Evolutionary conservation across 2,888 invertebrate genomes (phyloP).

Genomic region (Rhamnusium bicolor): DNA sequence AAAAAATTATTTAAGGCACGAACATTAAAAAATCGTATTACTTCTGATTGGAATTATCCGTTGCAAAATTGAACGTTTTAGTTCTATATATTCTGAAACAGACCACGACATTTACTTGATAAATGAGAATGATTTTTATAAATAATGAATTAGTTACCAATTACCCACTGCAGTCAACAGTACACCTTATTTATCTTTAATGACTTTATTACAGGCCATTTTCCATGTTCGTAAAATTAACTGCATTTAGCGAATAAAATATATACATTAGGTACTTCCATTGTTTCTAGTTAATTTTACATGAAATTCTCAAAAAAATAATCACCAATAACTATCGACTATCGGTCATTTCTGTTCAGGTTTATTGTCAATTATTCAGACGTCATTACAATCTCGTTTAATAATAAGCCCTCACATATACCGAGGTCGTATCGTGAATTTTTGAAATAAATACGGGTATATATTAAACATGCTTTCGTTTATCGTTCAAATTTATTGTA

Average conservation of each 20-base stretch:
- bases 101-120: too few relatives aligned
- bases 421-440: slow-evolving; percentile 61
- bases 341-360: slow-evolving; percentile 26
- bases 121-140: neutral
- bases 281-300: neutral
- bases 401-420: slow-evolving; percentile 48
- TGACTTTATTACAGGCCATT: neutral
- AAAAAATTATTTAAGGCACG: too few relatives aligned
- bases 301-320: neutral
- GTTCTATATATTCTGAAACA: too few relatives aligned
- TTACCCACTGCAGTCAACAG: neutral
- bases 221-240: neutral
- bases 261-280: neutral
- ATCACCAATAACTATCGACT: slow-evolving; percentile 11
- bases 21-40: too few relatives aligned
- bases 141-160: neutral
- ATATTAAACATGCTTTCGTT: slow-evolving; percentile 66
- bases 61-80: too few relatives aligned
- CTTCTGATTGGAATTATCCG: too few relatives aligned
- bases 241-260: neutral
- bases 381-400: slow-evolving; percentile 38
- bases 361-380: neutral
- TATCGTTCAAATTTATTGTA: slow-evolving; percentile 67
- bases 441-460: slow-evolving; percentile 63
- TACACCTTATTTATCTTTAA: neutral